Evolutionary conservation across 2,797 vertebrate species (phyloP).

Genomic region (Crenichthys baileyi): DNA sequence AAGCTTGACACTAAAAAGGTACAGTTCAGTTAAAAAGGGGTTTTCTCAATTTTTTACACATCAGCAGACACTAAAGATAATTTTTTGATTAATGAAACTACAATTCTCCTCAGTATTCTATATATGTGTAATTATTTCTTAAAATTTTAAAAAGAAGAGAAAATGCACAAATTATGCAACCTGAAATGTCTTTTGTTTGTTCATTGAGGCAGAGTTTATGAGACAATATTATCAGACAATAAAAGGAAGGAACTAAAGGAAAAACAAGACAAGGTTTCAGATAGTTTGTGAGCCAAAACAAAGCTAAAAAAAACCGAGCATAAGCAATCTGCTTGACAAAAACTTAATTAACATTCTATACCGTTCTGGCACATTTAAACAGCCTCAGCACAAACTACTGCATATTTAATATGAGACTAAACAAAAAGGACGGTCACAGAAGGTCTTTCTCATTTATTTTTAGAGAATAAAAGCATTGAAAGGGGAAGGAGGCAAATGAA

Average conservation of each 20-base stretch:
- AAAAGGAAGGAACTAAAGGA: background rate
- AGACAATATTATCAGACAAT: background rate
- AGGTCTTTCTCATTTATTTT: background rate
- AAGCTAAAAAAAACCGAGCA: background rate
- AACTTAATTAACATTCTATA: background rate
- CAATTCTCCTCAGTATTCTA: background rate
- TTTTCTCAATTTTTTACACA: background rate
- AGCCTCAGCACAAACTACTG: too few relatives aligned
- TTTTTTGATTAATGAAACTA: background rate
- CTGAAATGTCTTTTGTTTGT: background rate
- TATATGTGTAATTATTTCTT: background rate
- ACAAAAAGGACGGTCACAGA: background rate
- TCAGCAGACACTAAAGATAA: background rate
- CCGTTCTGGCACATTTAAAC: background rate
- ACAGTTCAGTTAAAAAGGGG: background rate
- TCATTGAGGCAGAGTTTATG: background rate
- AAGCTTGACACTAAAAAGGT: slow-evolving; percentile 81
- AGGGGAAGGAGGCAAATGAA: background rate
- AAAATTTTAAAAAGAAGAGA: background rate
- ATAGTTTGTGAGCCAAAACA: background rate
- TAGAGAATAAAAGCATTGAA: background rate
- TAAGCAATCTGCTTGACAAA: background rate
- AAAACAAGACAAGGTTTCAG: background rate
- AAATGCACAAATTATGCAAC: background rate
- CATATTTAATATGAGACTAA: background rate